Evolutionary conservation across 2,797 vertebrate genomes (phyloP).

Genomic region (Tokudaia tokunoshimensis): DNA sequence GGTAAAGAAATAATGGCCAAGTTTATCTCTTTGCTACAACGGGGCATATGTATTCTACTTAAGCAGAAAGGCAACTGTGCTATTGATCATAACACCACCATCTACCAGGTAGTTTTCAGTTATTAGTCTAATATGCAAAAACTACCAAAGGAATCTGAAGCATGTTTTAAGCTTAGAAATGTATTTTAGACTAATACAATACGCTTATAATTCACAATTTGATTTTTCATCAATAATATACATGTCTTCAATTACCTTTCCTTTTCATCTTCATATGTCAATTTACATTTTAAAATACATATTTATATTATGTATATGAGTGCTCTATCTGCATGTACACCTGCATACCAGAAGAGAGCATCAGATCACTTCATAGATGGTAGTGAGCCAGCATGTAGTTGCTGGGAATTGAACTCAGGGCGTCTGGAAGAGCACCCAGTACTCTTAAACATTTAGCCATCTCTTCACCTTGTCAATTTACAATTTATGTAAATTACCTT

Average conservation of each 20-base stretch:
- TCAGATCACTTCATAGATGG: background rate
- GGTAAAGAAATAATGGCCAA: background rate
- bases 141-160: background rate
- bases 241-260: background rate
- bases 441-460: background rate
- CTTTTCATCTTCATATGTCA: background rate
- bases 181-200: background rate
- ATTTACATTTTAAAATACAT: background rate
- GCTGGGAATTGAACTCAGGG: background rate
- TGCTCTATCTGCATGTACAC: background rate
- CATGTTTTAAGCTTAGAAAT: background rate
- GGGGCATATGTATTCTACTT: background rate
- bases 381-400: background rate
- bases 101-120: background rate
- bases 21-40: background rate
- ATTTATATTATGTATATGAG: background rate
- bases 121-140: slow-evolving; percentile 1
- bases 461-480: background rate
- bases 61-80: background rate
- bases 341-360: background rate
- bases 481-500: background rate
- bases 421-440: background rate
- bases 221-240: background rate
- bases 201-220: background rate
- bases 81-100: background rate